Evolutionary conservation across 2,113 vertebrate species (phyloP).

Genomic region (Machaerirhynchus nigripectus): DNA sequence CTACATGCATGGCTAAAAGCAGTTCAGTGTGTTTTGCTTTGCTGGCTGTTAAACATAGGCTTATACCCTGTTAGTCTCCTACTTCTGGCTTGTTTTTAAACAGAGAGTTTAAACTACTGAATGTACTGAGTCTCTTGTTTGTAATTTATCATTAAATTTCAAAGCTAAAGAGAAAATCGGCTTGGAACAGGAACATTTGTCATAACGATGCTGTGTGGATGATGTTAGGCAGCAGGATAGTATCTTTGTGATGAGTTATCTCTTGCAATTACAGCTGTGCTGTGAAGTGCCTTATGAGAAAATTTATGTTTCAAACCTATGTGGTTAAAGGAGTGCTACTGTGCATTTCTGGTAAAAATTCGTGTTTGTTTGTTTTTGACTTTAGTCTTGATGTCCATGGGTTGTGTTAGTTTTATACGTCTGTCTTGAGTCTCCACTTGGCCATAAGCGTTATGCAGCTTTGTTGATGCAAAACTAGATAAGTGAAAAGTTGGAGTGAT

Average conservation of each 20-base stretch:
- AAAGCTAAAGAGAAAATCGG: neutral
- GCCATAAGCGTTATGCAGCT: neutral
- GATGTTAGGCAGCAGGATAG: neutral
- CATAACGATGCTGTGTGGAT: neutral
- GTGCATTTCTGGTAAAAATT: neutral
- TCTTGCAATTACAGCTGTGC: neutral
- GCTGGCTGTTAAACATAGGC: neutral
- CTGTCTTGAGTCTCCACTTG: neutral
- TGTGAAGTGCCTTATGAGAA: neutral
- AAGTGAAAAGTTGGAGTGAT: neutral
- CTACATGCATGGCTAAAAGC: neutral
- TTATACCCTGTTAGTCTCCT: neutral
- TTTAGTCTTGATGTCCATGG: neutral
- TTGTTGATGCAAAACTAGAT: neutral
- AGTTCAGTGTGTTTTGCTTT: neutral
- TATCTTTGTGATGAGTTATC: neutral
- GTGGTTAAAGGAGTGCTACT: neutral
- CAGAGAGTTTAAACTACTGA: neutral
- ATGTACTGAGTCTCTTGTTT: accelerated
- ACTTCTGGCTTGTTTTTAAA: neutral
- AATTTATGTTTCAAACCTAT: neutral
- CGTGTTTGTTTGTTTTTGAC: neutral
- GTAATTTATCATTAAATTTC: neutral
- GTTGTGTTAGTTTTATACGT: neutral
- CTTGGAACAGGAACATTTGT: neutral